A percentile compares a stretch with the other conserved stretches of the same genome.
phyloP scores from a whole-genome alignment of 2,888 invertebrate species.

The Lamproptera curius region DNA sequence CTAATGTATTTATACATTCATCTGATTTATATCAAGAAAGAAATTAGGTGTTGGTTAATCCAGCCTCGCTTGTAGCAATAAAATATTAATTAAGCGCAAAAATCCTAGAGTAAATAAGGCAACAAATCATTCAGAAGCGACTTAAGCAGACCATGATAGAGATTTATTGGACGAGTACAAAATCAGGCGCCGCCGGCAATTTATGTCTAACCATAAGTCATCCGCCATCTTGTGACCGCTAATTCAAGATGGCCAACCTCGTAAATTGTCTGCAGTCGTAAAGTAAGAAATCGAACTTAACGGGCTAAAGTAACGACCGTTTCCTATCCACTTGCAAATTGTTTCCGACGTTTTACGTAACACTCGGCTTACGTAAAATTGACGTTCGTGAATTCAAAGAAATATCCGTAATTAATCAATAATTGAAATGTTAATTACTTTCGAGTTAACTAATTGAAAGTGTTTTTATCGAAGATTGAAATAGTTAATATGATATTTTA shows the following conservation, averaged over 20 bases:
- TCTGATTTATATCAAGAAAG: too few species aligned
- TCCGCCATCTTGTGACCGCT: conserved; percentile 35
- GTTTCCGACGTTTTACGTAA: conserved; percentile 13
- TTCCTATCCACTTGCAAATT: neutral
- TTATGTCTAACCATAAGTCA: conserved; percentile 27
- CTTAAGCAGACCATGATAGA: too few species aligned
- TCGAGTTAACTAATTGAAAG: neutral
- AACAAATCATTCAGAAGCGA: too few species aligned
- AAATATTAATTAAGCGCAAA: too few species aligned
- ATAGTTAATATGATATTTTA: too few species aligned
- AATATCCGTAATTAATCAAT: neutral
- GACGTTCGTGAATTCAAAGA: neutral
- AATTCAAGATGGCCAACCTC: conserved; percentile 40
- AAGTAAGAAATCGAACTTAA: conserved; percentile 41
- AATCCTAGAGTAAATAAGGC: too few species aligned
- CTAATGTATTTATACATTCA: too few species aligned
- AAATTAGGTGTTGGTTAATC: too few species aligned
- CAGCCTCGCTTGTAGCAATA: too few species aligned
- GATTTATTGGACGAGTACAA: neutral
- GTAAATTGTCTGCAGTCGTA: conserved; percentile 48
- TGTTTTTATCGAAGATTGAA: too few species aligned
- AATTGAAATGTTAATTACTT: neutral
- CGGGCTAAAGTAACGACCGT: conserved; percentile 29
- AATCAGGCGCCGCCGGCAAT: conserved; percentile 23
- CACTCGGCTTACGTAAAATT: neutral